These are phyloP conservation scores for Himantopus leucocephalus DNA, from an alignment of 2,113 vertebrate genomes.

Conservation along the genomic window DNA sequence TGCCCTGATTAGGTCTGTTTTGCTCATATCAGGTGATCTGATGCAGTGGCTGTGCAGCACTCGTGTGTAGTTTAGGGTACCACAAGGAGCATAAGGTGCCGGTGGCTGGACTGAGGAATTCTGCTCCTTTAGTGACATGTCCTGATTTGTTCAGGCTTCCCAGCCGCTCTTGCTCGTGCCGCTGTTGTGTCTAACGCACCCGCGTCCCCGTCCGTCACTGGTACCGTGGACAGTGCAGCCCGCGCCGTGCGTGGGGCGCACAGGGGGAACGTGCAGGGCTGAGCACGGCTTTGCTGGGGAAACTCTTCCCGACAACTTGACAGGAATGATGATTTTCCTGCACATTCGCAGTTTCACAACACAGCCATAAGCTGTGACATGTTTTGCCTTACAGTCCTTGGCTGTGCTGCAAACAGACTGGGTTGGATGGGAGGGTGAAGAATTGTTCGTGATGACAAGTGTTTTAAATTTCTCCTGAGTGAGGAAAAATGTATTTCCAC, in stretches of 20 bases:
- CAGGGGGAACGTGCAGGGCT: neutral
- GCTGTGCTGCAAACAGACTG: neutral
- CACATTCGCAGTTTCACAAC: constrained; percentile 4
- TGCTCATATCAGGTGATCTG: constrained; percentile 49
- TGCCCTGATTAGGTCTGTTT: constrained; percentile 39
- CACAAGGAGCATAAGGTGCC: constrained; percentile 1
- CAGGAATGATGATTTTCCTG: neutral
- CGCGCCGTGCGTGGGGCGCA: constrained; percentile 50
- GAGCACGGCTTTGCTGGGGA: neutral
- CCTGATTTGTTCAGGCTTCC: neutral
- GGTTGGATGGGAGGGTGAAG: neutral
- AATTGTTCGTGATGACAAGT: neutral
- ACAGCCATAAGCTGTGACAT: constrained; percentile 24
- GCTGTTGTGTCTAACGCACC: neutral
- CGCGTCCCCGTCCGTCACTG: neutral
- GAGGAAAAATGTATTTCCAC: neutral
- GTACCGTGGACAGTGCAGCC: constrained; percentile 78
- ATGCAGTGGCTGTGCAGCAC: constrained; percentile 58
- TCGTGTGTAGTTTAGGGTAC: constrained; percentile 51
- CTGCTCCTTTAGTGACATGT: neutral
- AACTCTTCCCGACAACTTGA: constrained; percentile 53
- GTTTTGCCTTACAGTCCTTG: neutral
- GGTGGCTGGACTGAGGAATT: neutral
- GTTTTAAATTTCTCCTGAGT: neutral
- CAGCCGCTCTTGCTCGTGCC: neutral